Conservation (phyloP, 2,797 vertebrate genomes). For the Yasuhikotakia modesta region DNA sequence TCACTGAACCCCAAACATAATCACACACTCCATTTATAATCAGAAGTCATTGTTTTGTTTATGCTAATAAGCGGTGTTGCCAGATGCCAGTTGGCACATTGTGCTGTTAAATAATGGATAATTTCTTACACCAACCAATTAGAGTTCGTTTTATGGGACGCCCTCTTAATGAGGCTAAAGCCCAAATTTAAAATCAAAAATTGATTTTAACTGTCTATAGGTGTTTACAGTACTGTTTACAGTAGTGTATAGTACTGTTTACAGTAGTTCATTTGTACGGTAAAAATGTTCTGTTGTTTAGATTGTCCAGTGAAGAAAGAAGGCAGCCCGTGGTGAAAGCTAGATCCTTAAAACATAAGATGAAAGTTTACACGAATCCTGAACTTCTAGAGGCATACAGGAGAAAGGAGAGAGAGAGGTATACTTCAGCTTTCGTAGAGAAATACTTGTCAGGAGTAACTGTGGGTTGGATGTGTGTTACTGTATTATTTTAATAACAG, state of each 20-base stretch:
- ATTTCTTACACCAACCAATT: background rate
- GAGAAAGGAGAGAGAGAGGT: conserved; percentile 51
- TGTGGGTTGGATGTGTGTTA: background rate
- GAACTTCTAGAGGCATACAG: conserved; percentile 45
- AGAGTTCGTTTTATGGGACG: background rate
- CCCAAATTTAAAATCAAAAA: background rate
- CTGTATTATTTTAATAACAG: background rate
- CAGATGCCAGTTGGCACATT: too few species aligned
- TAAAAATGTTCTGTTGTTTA: conserved; percentile 23
- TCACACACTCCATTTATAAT: too few species aligned
- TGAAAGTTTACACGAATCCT: conserved; percentile 41
- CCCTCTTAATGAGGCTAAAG: background rate
- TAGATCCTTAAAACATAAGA: conserved; percentile 43
- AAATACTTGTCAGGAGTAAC: background rate
- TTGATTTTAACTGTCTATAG: too few species aligned
- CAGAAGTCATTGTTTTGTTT: background rate
- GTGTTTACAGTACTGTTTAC: too few species aligned
- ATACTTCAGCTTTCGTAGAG: background rate
- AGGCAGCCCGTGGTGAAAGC: conserved; percentile 38
- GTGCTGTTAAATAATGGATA: background rate
- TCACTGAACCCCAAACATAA: too few species aligned
- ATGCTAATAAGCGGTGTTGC: too few species aligned
- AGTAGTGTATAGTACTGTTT: background rate
- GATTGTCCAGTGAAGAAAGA: conserved; percentile 10
- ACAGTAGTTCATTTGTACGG: background rate